A percentile compares a stretch with the other conserved stretches of the same genome.
These are phyloP conservation scores for Sitobion miscanthi DNA, from an alignment of 1,140 invertebrate genomes.

Conservation along the genomic window DNA sequence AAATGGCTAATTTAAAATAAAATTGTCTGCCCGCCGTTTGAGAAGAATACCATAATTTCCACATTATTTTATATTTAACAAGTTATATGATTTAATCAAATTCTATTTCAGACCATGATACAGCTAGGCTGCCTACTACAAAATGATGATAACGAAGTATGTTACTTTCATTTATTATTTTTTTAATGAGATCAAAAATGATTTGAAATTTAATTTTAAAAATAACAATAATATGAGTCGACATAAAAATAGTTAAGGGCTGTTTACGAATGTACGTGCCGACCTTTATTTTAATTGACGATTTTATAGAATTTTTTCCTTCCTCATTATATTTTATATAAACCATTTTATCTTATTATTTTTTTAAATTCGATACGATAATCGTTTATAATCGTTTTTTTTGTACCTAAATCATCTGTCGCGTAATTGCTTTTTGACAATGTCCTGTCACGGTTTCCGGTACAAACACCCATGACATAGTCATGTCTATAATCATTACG, in stretches of 20 bases:
- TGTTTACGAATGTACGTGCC: neutral
- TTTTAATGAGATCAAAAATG: neutral
- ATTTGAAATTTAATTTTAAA: neutral
- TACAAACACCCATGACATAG: slow-evolving; percentile 35
- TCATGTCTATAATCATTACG: neutral
- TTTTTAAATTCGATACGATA: slow-evolving; percentile 29
- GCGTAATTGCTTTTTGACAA: slow-evolving; percentile 26
- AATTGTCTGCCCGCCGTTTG: neutral
- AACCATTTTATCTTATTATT: slow-evolving; percentile 18
- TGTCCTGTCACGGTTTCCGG: slow-evolving; percentile 37
- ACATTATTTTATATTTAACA: neutral
- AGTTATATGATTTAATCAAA: neutral
- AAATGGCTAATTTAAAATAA: neutral
- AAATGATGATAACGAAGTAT: neutral
- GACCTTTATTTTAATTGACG: slow-evolving; percentile 28
- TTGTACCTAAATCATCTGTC: neutral
- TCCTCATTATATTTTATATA: neutral
- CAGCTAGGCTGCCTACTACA: neutral
- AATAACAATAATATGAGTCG: slow-evolving; percentile 15
- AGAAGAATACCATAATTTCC: neutral
- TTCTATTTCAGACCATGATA: neutral
- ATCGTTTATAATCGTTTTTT: slow-evolving; percentile 29
- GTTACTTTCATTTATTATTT: neutral
- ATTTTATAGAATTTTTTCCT: neutral
- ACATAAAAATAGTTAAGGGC: neutral